Conservation (phyloP, 2,113 vertebrate species). For the Emydura subglobosa region DNA sequence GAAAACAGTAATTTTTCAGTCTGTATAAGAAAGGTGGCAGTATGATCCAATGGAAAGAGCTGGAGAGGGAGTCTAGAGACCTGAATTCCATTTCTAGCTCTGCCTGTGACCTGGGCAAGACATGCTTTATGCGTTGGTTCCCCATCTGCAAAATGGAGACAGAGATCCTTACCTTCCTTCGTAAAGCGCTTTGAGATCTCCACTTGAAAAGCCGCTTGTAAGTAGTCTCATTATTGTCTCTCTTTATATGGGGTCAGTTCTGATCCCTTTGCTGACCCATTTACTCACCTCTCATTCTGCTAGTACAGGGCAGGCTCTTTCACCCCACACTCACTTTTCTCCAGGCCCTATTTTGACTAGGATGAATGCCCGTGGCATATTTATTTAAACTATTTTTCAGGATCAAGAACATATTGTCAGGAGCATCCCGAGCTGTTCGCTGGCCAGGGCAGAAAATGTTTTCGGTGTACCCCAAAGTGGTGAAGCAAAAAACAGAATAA, state of each 20-base stretch:
- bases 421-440: not conserved
- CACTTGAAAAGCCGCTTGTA: not conserved
- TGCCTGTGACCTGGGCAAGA: not conserved
- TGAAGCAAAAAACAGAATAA: not conserved
- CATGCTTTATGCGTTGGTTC: not conserved
- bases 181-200: not conserved
- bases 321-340: not conserved
- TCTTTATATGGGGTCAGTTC: not conserved
- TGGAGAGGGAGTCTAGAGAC: not conserved
- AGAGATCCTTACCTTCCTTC: not conserved
- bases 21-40: not conserved
- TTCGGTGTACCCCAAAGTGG: not conserved
- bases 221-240: not conserved
- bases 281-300: not conserved
- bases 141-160: not conserved
- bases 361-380: not conserved
- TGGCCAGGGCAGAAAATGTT: too few species aligned
- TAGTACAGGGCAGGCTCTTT: not conserved
- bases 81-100: not conserved
- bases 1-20: accelerated
- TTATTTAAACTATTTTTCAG: not conserved
- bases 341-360: not conserved
- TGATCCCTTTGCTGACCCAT: not conserved
- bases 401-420: not conserved
- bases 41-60: not conserved